Percentiles rank a stretch among this genome's conserved stretches.
Evolutionary conservation across 2,113 vertebrate genomes (phyloP).

Genomic region (Baryphthengus martii): DNA sequence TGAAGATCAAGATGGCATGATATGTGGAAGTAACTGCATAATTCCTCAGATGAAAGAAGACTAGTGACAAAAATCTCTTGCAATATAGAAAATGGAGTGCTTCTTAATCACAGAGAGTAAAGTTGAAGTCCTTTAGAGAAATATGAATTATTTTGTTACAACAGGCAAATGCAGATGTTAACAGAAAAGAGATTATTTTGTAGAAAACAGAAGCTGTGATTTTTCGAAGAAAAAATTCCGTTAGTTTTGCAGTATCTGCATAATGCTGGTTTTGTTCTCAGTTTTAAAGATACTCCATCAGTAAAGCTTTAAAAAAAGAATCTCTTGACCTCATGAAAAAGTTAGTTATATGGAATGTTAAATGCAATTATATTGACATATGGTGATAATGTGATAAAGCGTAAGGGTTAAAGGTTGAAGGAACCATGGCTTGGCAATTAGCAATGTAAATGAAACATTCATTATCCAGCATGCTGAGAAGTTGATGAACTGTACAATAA

Average conservation of each 20-base stretch:
- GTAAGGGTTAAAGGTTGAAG: constrained; percentile 83
- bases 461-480: constrained; percentile 96
- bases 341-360: constrained; percentile 76
- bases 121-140: not conserved
- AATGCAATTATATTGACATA: constrained; percentile 85
- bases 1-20: not conserved
- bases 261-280: not conserved
- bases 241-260: not conserved
- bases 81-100: not conserved
- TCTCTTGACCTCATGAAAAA: constrained; percentile 64
- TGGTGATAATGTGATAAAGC: constrained; percentile 82
- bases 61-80: not conserved
- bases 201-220: not conserved
- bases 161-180: not conserved
- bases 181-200: not conserved
- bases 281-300: not conserved
- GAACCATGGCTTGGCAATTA: constrained; percentile 87
- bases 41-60: not conserved
- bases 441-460: constrained; percentile 93
- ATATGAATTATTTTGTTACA: not conserved
- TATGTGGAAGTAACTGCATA: not conserved
- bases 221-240: not conserved
- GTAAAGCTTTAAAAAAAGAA: constrained; percentile 54
- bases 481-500: constrained; percentile 99
- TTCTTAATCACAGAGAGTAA: not conserved